Evolutionary conservation across 2,888 invertebrate species (phyloP).

Genomic region (Eristalis pertinax): DNA sequence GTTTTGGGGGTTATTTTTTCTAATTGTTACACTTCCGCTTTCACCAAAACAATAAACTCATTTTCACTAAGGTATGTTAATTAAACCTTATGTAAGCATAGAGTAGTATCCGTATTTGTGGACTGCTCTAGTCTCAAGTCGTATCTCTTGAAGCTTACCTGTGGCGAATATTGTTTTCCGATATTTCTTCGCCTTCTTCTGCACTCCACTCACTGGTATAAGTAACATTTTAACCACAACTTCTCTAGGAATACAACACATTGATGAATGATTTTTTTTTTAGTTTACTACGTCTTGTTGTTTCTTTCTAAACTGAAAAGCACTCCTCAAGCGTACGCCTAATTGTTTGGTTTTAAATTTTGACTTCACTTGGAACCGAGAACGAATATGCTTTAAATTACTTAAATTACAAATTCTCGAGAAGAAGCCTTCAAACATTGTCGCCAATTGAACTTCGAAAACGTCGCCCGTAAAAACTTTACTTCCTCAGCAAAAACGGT

Average conservation of each 20-base stretch:
- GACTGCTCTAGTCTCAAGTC: background rate
- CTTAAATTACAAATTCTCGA: slow-evolving; percentile 34
- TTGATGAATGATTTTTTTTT: background rate
- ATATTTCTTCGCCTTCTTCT: slow-evolving; percentile 52
- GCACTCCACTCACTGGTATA: slow-evolving; percentile 39
- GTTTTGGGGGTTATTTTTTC: background rate
- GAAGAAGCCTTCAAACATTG: slow-evolving; percentile 37
- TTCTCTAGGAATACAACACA: slow-evolving; percentile 42
- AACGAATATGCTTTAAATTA: slow-evolving; percentile 27
- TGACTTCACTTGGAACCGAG: slow-evolving; percentile 31
- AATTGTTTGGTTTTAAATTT: slow-evolving; percentile 31
- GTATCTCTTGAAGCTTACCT: slow-evolving; percentile 13
- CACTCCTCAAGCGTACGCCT: slow-evolving; percentile 10
- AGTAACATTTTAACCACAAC: slow-evolving; percentile 38
- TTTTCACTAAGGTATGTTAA: background rate
- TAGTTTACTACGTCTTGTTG: slow-evolving; percentile 5
- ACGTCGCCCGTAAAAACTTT: slow-evolving; percentile 7
- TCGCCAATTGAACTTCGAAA: slow-evolving; percentile 38
- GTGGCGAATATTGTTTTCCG: slow-evolving; percentile 29
- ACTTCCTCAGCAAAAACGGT: slow-evolving; percentile 13
- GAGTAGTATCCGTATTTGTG: background rate
- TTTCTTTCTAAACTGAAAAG: slow-evolving; percentile 13
- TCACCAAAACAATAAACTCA: background rate
- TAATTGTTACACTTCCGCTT: background rate
- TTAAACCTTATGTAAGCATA: background rate